phyloP scores from a whole-genome alignment of 2,797 vertebrate species.

The Lepilemur ruficaudatus region DNA sequence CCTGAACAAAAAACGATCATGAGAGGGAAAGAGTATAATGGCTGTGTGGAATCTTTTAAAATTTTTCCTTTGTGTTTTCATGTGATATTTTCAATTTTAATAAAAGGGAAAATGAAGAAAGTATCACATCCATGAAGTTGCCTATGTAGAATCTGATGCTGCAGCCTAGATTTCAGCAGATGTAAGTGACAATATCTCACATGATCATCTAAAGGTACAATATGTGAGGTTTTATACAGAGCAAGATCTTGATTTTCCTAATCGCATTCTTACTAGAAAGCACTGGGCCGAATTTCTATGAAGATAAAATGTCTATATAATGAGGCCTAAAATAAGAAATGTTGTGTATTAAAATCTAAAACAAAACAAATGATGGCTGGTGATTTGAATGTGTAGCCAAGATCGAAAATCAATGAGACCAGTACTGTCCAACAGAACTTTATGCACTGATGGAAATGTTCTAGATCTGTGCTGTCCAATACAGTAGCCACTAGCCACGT shows the following conservation, averaged over 20 bases:
- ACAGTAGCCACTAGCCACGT: not conserved
- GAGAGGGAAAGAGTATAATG: not conserved
- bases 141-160: not conserved
- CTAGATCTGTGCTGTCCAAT: not conserved
- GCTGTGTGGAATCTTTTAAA: not conserved
- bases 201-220: not conserved
- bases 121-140: not conserved
- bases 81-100: not conserved
- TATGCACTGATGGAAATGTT: not conserved
- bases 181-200: not conserved
- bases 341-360: not conserved
- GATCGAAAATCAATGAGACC: not conserved
- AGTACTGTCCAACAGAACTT: not conserved
- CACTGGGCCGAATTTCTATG: not conserved
- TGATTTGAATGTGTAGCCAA: not conserved
- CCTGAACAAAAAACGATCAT: not conserved
- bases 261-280: conserved; percentile 15
- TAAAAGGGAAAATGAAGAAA: conserved; percentile 29
- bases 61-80: conserved; percentile 2
- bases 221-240: not conserved
- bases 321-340: not conserved
- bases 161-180: conserved; percentile 15
- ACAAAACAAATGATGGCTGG: not conserved
- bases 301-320: not conserved
- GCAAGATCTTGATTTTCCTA: conserved; percentile 38